Evolutionary conservation across 2,888 invertebrate species (phyloP).

Genomic region (Epirrita christyi): DNA sequence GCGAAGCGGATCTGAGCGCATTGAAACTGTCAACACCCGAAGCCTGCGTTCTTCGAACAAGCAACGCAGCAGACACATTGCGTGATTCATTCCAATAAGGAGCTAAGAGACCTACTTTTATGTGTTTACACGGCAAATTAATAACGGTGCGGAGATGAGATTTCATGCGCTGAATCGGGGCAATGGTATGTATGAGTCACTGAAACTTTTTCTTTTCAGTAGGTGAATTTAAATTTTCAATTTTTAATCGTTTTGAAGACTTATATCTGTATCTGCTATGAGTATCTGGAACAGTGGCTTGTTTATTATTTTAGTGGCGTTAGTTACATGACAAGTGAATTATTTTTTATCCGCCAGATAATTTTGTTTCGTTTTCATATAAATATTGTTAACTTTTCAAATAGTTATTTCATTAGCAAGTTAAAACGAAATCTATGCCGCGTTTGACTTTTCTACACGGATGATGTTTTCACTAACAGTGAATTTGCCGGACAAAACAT

Average conservation of each 20-base stretch:
- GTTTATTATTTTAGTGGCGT: no score
- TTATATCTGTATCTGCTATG: no score
- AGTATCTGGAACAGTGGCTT: no score
- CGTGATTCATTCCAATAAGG: conserved; percentile 20
- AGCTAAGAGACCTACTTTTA: conserved; percentile 14
- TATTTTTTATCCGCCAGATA: no score
- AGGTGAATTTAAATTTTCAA: conserved; percentile 2
- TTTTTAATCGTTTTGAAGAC: neutral
- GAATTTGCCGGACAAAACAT: no score
- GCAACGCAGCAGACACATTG: conserved; percentile 12
- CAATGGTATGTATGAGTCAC: conserved; percentile 9
- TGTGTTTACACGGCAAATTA: conserved; percentile 15
- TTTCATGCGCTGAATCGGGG: conserved; percentile 13
- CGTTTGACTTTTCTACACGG: no score
- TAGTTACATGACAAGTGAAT: no score
- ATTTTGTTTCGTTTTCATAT: neutral
- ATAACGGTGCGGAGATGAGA: conserved; percentile 7
- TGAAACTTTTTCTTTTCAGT: conserved; percentile 13
- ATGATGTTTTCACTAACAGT: no score
- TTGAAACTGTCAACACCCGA: neutral
- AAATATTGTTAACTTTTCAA: neutral
- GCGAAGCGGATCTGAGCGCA: no score
- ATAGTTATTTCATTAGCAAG: neutral
- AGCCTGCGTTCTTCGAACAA: neutral
- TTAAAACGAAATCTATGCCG: no score